A percentile compares a stretch with the other conserved stretches of the same genome.
These are phyloP conservation scores for Oscheius sp. DNA, from an alignment of 1,140 invertebrate species.

Conservation along the genomic window DNA sequence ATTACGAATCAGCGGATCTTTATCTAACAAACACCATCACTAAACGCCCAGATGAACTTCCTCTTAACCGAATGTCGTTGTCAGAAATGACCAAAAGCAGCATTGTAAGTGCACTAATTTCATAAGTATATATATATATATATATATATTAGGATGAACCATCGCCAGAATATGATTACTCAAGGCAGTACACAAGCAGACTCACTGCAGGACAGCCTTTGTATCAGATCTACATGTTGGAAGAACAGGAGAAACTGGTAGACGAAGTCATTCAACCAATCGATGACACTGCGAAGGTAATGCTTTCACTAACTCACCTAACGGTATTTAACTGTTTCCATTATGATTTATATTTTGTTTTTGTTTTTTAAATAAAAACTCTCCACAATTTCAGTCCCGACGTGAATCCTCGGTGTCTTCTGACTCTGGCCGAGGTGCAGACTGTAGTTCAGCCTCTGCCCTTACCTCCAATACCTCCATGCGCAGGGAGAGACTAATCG, in stretches of 20 bases:
- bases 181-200: constrained; percentile 33
- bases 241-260: constrained; percentile 49
- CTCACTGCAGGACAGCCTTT: constrained; percentile 51
- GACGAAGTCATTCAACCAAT: constrained; percentile 13
- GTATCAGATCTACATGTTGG: constrained; percentile 57
- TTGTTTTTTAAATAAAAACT: no score
- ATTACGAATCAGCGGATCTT: neutral
- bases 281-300: neutral
- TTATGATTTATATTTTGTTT: neutral
- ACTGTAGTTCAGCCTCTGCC: constrained; percentile 35
- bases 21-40: neutral
- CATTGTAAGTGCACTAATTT: neutral
- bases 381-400: constrained; percentile 31
- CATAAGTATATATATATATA: neutral
- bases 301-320: neutral
- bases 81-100: neutral
- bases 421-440: constrained; percentile 54
- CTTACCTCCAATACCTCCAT: constrained; percentile 56
- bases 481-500: constrained; percentile 49
- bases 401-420: constrained; percentile 55
- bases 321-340: neutral
- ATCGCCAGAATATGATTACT: constrained; percentile 37
- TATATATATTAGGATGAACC: constrained; percentile 9
- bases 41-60: neutral
- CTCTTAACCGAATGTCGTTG: neutral